phyloP scores from a whole-genome alignment of 2,888 invertebrate genomes.

The Mantis religiosa region DNA sequence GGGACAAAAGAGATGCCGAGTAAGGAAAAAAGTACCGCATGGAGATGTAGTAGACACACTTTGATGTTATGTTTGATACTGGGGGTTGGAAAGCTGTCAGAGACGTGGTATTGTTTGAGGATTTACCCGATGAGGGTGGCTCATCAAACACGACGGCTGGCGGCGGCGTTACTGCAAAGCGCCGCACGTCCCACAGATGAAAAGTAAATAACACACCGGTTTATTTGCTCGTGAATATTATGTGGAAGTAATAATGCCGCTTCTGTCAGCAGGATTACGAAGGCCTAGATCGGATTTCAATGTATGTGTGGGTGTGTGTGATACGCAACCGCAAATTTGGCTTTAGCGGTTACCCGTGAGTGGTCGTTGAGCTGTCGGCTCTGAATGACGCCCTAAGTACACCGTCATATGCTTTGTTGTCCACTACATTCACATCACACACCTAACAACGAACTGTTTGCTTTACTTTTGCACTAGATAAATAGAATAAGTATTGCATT shows the following conservation, averaged over 20 bases:
- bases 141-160: slow-evolving; percentile 1
- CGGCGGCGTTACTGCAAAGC: neutral
- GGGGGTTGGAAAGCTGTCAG: neutral
- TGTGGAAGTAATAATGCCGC: neutral
- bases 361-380: neutral
- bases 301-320: neutral
- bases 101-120: slow-evolving; percentile 1
- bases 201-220: neutral
- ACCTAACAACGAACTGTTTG: too few relatives aligned
- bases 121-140: neutral
- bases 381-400: neutral
- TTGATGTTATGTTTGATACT: neutral
- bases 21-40: neutral
- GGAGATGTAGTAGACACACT: neutral
- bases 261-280: neutral
- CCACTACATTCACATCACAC: too few relatives aligned
- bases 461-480: too few relatives aligned
- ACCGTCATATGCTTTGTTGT: too few relatives aligned
- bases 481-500: too few relatives aligned
- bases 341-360: neutral
- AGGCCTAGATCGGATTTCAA: neutral
- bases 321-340: neutral
- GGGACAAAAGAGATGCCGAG: neutral
- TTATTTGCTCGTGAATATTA: neutral
- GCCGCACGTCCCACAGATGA: neutral